Conservation (phyloP, 2,797 vertebrate genomes). For the Thalassophryne amazonica region DNA sequence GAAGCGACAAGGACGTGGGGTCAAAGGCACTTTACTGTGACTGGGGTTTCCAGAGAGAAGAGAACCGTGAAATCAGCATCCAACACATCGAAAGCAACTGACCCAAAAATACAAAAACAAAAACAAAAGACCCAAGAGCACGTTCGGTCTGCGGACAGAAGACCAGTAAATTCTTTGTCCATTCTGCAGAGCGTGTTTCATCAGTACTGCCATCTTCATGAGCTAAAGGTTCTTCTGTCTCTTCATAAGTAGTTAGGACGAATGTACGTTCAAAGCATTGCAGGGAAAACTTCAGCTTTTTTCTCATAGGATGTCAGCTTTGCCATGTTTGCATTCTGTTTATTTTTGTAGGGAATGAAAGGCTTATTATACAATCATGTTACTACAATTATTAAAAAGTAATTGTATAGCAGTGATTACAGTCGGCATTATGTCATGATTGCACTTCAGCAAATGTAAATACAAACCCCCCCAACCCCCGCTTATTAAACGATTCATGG, state of each 20-base stretch:
- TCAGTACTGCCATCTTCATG: conserved; percentile 23
- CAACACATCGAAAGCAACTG: conserved; percentile 39
- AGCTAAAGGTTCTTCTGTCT: conserved; percentile 14
- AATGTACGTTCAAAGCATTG: conserved; percentile 54
- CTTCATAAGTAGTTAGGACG: conserved; percentile 8
- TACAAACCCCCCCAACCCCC: conserved; percentile 43
- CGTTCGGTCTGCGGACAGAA: conserved; percentile 14
- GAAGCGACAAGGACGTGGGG: conserved; percentile 57
- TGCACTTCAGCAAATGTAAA: conserved; percentile 59
- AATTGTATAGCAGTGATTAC: conserved; percentile 50
- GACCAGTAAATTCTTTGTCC: conserved; percentile 17
- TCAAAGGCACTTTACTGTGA: conserved; percentile 72
- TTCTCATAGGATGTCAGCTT: conserved; percentile 39
- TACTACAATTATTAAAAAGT: conserved; percentile 14
- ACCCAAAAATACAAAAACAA: background rate
- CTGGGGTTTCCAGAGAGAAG: conserved; percentile 33
- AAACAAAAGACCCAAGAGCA: conserved; percentile 11
- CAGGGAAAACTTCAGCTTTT: conserved; percentile 41
- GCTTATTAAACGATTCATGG: conserved; percentile 38
- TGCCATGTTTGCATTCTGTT: conserved; percentile 35
- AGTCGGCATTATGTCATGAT: conserved; percentile 53
- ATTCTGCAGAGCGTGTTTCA: conserved; percentile 49
- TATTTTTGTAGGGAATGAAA: conserved; percentile 67
- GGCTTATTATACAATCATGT: no score
- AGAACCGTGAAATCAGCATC: conserved; percentile 29